Percentiles rank a stretch among this genome's conserved stretches.
These are phyloP conservation scores for Bursaphelenchus okinawaensis DNA, from an alignment of 2,888 invertebrate species.

Conservation along the genomic window DNA sequence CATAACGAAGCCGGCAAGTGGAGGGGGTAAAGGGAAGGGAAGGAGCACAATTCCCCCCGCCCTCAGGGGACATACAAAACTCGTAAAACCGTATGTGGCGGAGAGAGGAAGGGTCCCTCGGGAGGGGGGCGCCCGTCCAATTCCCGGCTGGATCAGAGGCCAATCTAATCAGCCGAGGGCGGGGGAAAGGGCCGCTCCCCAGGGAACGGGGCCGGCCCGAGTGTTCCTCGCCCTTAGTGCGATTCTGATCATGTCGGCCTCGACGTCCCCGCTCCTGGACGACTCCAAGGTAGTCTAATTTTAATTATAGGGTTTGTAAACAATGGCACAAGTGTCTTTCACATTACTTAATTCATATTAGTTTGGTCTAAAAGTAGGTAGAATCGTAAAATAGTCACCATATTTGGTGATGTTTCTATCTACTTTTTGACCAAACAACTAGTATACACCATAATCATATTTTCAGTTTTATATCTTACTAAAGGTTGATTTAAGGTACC, in stretches of 20 bases:
- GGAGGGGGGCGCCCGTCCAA: background rate
- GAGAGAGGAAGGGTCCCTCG: background rate
- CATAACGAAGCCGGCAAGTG: background rate
- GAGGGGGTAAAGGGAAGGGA: too few relatives aligned
- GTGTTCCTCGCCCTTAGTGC: background rate
- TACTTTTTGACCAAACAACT: too few relatives aligned
- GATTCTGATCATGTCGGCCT: background rate
- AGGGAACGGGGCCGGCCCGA: background rate
- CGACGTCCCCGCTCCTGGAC: background rate
- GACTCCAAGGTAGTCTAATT: background rate
- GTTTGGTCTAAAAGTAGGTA: too few relatives aligned
- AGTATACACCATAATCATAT: too few relatives aligned
- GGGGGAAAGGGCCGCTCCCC: background rate
- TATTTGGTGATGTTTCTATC: too few relatives aligned
- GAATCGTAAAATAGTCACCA: too few relatives aligned
- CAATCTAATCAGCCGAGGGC: background rate
- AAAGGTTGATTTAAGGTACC: background rate
- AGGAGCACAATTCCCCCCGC: background rate
- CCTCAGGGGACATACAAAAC: background rate
- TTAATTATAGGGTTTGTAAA: too few relatives aligned
- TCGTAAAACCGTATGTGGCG: background rate
- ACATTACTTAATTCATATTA: too few relatives aligned
- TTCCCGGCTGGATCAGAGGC: background rate
- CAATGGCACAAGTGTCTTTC: too few relatives aligned
- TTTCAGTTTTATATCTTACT: background rate